Evolutionary conservation across 2,888 invertebrate species (phyloP), one percentile per base, ranked within the genome.

Genomic region (Volucella zonaria): DNA sequence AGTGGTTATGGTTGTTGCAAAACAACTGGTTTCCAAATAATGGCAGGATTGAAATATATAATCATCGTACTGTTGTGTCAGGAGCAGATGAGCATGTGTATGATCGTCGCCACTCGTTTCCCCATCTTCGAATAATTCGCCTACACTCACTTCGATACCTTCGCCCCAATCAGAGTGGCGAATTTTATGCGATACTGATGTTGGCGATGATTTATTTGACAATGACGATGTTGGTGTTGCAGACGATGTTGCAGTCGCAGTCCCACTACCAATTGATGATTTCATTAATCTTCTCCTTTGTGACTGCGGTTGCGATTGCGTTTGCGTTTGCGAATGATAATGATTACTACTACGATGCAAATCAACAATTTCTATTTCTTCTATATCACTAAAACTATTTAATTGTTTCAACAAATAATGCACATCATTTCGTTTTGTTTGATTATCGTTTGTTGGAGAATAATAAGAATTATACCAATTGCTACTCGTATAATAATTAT

Each of bases 391-490:
- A 92, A 91, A 91, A 91, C 92, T 92, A 91, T 92, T 92, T 91
- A 91, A 91, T 91, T 92, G 91, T 91, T 92, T 92, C 91, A 92
- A 91, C 92, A 92, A 92, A 92, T 92, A 92, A 92, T 92, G 92
- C 90, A 92, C 92, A 92, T 92, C 92, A 92, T 91, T 92, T 91
- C 92, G 92, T 91, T 91, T 90, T 88, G 88, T 91, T 90, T 91
- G 91, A 90, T 91, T 90, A 91, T 90, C 91, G 88, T 90, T 89
- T 88, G 71, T 83, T 83, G 81, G 80, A 86, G 87, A 82, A 80
- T 86, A 75, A 82, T 85, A 87, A 80, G 67, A 83, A 77, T 82
- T 86, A 86, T 80, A 77, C 79, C 86, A 73, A 76, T 81, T 85
- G 31, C 67, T 76, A 76, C 62, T 85, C 81, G 81, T 81, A 87